A percentile compares a stretch with the other conserved stretches of the same genome.
Conservation (phyloP, 2,797 vertebrate species). For the Oreochromis mossambicus region DNA sequence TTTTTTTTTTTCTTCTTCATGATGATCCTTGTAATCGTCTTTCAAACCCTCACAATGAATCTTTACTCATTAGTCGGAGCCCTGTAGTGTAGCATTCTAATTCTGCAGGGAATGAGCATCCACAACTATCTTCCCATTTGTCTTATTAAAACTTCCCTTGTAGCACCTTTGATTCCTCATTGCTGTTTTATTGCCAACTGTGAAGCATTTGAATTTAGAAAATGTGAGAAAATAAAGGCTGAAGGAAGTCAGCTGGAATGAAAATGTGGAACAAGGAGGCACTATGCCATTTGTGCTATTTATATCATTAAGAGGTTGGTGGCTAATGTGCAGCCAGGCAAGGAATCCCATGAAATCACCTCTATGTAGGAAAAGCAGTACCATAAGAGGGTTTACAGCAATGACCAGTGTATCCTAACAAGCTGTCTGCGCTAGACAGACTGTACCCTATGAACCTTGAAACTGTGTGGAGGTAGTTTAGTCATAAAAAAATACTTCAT, state of each 20-base stretch:
- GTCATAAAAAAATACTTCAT: not conserved
- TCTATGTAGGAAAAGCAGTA: not conserved
- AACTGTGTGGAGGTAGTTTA: not conserved
- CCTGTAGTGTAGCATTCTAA: not conserved
- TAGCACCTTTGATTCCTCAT: not conserved
- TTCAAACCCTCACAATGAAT: not conserved
- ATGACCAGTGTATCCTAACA: not conserved
- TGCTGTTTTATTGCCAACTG: not conserved
- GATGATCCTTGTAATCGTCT: not conserved
- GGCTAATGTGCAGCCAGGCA: slow-evolving; percentile 15
- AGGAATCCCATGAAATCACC: slow-evolving; percentile 5
- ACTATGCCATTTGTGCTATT: slow-evolving; percentile 4
- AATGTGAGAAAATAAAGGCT: slow-evolving; percentile 1
- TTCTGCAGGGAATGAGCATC: not conserved
- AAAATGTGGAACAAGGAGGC: not conserved
- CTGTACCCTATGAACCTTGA: not conserved
- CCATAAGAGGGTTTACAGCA: not conserved
- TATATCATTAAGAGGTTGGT: slow-evolving; percentile 16
- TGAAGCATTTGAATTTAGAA: not conserved
- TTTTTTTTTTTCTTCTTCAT: not conserved
- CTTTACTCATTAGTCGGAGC: not conserved
- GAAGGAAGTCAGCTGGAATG: slow-evolving; percentile 5
- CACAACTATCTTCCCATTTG: not conserved
- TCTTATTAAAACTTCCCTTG: slow-evolving; percentile 8
- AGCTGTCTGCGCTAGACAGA: not conserved